Percentiles rank a stretch among this genome's conserved stretches.
phyloP scores from a whole-genome alignment of 1,140 invertebrate species.

The Galleria mellonella region DNA sequence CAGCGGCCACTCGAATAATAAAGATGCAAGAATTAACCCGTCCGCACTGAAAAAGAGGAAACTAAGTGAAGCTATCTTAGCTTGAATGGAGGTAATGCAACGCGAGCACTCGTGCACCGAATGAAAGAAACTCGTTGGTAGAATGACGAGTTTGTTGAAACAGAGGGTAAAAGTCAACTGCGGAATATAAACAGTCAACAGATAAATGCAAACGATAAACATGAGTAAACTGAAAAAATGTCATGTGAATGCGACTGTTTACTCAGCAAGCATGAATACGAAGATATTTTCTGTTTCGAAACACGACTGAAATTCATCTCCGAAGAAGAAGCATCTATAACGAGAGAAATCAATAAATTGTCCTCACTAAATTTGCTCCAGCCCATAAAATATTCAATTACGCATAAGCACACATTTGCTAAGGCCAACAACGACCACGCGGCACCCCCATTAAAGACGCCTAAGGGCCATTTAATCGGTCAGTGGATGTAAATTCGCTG shows the following conservation, averaged over 20 bases:
- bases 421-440: constrained; percentile 71
- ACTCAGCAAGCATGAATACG: constrained; percentile 22
- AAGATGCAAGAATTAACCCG: constrained; percentile 72
- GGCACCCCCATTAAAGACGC: constrained; percentile 73
- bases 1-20: constrained; percentile 70
- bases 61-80: constrained; percentile 73
- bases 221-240: constrained; percentile 55
- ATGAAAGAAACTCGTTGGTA: constrained; percentile 67
- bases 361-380: constrained; percentile 54
- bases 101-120: constrained; percentile 59
- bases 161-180: constrained; percentile 70
- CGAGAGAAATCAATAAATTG: constrained; percentile 52
- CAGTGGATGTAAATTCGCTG: constrained; percentile 71
- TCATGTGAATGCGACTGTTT: constrained; percentile 47
- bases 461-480: constrained; percentile 74
- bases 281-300: constrained; percentile 10
- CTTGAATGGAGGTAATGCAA: constrained; percentile 67
- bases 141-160: constrained; percentile 53
- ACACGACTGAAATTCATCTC: background rate
- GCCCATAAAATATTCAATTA: constrained; percentile 73
- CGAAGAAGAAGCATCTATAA: constrained; percentile 5
- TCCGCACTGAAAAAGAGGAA: constrained; percentile 65
- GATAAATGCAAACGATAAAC: constrained; percentile 73
- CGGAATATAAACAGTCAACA: constrained; percentile 73
- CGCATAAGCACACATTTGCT: constrained; percentile 71